These are phyloP conservation scores for Nomada goodeniana DNA, from an alignment of 2,888 invertebrate species.

Conservation along the genomic window DNA sequence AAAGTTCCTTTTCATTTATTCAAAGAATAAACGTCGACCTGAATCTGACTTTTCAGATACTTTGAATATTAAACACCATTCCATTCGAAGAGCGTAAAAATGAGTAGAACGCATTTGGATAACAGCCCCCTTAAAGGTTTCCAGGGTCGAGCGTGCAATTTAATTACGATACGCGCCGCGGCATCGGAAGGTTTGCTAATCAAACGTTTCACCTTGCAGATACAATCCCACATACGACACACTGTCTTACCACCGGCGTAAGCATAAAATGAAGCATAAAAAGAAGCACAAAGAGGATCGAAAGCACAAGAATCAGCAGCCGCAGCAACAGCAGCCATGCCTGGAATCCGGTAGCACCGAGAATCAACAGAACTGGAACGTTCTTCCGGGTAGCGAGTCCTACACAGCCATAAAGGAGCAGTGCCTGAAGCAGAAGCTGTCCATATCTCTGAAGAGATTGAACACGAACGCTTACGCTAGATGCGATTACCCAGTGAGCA, in stretches of 20 bases:
- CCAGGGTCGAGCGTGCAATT: too few species aligned
- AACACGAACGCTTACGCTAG: slow-evolving; percentile 89
- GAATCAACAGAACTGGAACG: slow-evolving; percentile 85
- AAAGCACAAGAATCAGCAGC: slow-evolving; percentile 80
- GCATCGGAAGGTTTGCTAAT: too few species aligned
- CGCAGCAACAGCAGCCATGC: slow-evolving; percentile 45
- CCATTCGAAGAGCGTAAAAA: too few species aligned
- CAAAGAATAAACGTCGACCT: too few species aligned
- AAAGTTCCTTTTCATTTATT: too few species aligned
- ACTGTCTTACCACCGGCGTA: slow-evolving; percentile 84
- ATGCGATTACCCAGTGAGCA: slow-evolving; percentile 84
- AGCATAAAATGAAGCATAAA: slow-evolving; percentile 91
- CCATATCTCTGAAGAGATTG: slow-evolving; percentile 90
- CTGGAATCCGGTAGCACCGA: slow-evolving; percentile 76
- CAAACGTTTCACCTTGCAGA: slow-evolving; percentile 61
- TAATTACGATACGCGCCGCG: too few species aligned
- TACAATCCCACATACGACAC: slow-evolving; percentile 81
- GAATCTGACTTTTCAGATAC: too few species aligned
- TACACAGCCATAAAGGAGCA: slow-evolving; percentile 88
- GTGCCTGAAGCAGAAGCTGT: slow-evolving; percentile 90
- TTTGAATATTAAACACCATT: too few species aligned
- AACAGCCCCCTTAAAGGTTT: too few species aligned
- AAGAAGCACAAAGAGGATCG: slow-evolving; percentile 90
- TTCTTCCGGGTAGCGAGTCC: slow-evolving; percentile 84
- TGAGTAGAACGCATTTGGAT: too few species aligned